Evolutionary conservation across 1,140 invertebrate genomes (phyloP).

Genomic region (Penaeus vannamei): DNA sequence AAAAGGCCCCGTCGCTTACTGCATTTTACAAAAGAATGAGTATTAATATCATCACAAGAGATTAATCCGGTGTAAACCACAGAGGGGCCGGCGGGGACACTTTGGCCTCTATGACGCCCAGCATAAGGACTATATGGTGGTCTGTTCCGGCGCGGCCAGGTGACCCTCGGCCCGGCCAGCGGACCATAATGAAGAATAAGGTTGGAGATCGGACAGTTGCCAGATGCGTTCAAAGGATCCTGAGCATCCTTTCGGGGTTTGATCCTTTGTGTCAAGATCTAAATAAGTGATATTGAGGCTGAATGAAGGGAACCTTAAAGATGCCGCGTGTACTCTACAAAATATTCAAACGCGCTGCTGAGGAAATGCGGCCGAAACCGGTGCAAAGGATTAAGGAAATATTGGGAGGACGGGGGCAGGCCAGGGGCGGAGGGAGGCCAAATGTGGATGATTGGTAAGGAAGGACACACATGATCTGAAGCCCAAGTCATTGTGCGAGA

Average conservation of each 20-base stretch:
- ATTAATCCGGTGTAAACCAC: slow-evolving; percentile 57
- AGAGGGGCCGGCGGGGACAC: neutral
- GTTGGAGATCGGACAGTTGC: slow-evolving; percentile 62
- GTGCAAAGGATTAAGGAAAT: slow-evolving; percentile 58
- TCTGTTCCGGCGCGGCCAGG: neutral
- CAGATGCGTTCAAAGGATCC: slow-evolving; percentile 62
- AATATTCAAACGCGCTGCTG: slow-evolving; percentile 51
- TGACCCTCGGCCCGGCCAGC: slow-evolving; percentile 51
- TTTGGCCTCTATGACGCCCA: slow-evolving; percentile 10
- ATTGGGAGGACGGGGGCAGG: neutral
- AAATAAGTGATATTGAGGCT: slow-evolving; percentile 64
- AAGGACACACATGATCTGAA: slow-evolving; percentile 45
- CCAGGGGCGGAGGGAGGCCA: slow-evolving; percentile 40
- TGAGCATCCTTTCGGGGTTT: slow-evolving; percentile 63
- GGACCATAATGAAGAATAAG: slow-evolving; percentile 63
- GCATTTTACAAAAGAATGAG: slow-evolving; percentile 66
- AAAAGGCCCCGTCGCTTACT: slow-evolving; percentile 64
- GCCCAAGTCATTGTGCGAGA: slow-evolving; percentile 55
- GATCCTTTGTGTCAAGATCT: slow-evolving; percentile 66
- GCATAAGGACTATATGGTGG: slow-evolving; percentile 34
- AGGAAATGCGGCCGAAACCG: slow-evolving; percentile 45
- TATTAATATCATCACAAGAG: slow-evolving; percentile 64
- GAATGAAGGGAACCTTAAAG: slow-evolving; percentile 52
- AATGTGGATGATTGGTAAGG: slow-evolving; percentile 63
- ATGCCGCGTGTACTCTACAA: slow-evolving; percentile 44